Evolutionary conservation across 2,113 vertebrate genomes (phyloP).

Genomic region (Mormyrus iriodes): DNA sequence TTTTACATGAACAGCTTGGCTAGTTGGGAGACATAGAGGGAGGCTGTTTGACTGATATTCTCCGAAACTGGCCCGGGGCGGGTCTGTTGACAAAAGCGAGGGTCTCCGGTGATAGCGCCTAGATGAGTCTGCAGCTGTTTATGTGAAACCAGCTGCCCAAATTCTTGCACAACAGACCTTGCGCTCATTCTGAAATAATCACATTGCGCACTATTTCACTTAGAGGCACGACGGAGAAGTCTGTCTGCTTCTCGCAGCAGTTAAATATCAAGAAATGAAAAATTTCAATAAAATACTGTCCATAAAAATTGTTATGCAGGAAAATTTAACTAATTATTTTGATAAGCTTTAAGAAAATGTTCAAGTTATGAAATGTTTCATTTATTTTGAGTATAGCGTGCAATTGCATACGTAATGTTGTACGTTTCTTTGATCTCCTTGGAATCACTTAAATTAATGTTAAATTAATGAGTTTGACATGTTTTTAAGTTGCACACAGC

Average conservation of each 20-base stretch:
- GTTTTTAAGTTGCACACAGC: background rate
- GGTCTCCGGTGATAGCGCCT: background rate
- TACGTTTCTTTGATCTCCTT: background rate
- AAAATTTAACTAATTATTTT: background rate
- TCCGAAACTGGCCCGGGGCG: background rate
- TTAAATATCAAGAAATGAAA: background rate
- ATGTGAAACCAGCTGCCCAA: background rate
- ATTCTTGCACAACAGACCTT: background rate
- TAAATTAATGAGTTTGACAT: background rate
- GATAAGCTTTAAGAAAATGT: background rate
- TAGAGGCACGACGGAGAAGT: background rate
- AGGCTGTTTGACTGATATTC: conserved; percentile 6
- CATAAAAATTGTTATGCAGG: background rate
- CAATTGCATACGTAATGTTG: background rate
- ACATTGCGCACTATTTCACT: background rate
- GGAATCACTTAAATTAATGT: background rate
- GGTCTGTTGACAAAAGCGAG: background rate
- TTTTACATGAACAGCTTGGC: background rate
- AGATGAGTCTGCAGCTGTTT: conserved; percentile 3
- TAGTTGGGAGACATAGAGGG: background rate
- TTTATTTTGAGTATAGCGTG: background rate
- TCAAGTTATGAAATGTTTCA: background rate
- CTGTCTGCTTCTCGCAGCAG: background rate
- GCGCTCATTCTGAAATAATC: background rate
- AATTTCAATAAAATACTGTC: background rate